Percentiles rank a stretch among this genome's conserved stretches.
Conservation (phyloP, 2,113 vertebrate genomes). For the Aegotheles bennettii region DNA sequence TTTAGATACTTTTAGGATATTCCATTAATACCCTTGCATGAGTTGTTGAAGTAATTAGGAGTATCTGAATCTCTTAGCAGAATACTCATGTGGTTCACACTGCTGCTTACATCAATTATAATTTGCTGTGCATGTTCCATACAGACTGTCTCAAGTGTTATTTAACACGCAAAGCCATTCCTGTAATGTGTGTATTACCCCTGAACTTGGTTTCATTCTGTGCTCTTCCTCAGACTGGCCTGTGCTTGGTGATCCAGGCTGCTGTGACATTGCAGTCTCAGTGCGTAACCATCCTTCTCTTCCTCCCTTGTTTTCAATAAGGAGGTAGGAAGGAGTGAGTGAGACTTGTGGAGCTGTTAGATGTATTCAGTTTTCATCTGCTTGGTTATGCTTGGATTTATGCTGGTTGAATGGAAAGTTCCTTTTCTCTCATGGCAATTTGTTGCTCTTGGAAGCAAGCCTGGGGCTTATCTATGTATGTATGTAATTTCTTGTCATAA, state of each 20-base stretch:
- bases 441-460: background rate
- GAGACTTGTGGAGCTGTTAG: background rate
- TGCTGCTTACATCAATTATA: background rate
- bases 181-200: background rate
- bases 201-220: background rate
- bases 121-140: background rate
- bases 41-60: background rate
- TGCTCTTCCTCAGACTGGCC: background rate
- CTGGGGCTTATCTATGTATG: background rate
- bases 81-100: background rate
- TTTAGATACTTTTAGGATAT: background rate
- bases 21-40: background rate
- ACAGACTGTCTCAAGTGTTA: background rate
- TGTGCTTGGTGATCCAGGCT: background rate
- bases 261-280: rapidly evolving
- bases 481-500: background rate
- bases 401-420: background rate
- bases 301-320: background rate
- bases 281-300: background rate
- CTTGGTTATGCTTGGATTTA: background rate
- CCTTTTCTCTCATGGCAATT: background rate
- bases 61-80: background rate
- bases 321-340: background rate
- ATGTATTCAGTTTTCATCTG: background rate
- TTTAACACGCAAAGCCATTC: background rate